Base-by-base conservation (phyloP, 2,888 invertebrate species). In the Ectropis crepuscularia region DNA sequence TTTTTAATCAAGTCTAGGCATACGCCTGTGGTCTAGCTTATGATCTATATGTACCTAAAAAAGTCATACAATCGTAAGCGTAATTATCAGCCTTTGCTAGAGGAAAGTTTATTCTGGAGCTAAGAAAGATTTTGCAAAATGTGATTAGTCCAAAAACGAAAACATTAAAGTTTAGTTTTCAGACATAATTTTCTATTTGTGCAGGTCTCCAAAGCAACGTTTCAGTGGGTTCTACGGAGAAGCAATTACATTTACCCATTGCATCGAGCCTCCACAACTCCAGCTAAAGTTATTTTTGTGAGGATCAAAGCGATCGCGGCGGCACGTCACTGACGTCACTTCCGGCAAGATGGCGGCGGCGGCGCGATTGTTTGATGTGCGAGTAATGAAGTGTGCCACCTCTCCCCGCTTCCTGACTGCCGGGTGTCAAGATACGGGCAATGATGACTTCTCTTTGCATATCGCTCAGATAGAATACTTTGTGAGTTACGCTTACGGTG, bases 341-440 rank as follows among this genome's bases (percentile, higher is more conserved):
- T 92, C 92, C 92, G 89, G 81, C 86, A 89, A 91, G 91, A 91
- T 91, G 92, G 90, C 90, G 90, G 83, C 86, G 81, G 77, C 79
- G 79, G 80, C 78, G 77, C 85, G 89, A 91, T 93, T 93, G 93
- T 93, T 92, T 92, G 92, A 92, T 90, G 89, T 88, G 85, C 87
- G 88, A 88, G 92, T 93, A 93, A 93, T 93, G 93, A 93, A 93
- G 92, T 92, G 87, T 90, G 88, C 86, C 88, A 87, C 83, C 86
- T 86, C 89, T 86, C 88, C 64, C 83, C 82, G 84, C 81, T 87
- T 89, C 89, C 89, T 87, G 86, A 74, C 85, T 85, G 87, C 82
- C 87, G 85, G 85, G 87, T 87, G 90, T 89, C 90, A 86, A 90
- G 90, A 91, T 90, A 90, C 80, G 80, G 81, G 77, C 83, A 81